Base-by-base conservation (phyloP, 2,113 vertebrate species). In the Thryonomys swinderianus region DNA sequence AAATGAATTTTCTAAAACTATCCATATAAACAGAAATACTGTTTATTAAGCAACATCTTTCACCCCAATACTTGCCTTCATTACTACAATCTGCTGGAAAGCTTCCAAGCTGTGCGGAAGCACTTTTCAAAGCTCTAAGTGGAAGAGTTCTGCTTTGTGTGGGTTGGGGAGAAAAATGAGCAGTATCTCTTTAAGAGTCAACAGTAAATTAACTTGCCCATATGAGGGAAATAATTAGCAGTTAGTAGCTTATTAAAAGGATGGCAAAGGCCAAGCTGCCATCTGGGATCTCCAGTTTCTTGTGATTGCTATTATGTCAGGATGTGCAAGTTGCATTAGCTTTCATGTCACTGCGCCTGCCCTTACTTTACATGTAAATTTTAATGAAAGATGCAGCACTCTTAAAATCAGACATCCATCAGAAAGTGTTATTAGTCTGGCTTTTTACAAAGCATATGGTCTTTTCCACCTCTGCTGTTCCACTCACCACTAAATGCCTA, bases 181-280 rank as follows among this genome's bases (percentile, higher is more conserved):
- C 98, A 98, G 66, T 98, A 93, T 98, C 97, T 97, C 98, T 99
- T 99, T 99, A 99, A 98, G 98, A 98, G 98, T 98, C 98, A 98
- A 98, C 98, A 98, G 98, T 98, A 99, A 99, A 99, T 99, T 99
- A 98, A 98, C 98, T 99, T 98, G 98, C 98, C 98, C 98, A 69
- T 98, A 99, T 98, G 97, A 98, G 98, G 98, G 98, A 98, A 98
- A 98, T 99, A 99, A 99, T 99, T 98, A 99, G 98, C 98, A 98
- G 98, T 99, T 99, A 99, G 98, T 98, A 98, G 98, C 98, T 98
- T 99, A 99, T 99, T 99, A 99, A 99, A 99, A 98, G 98, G 98
- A 98, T 98, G 98, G 98, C 98, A 99, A 98, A 99, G 98, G 98
- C 98, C 98, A 99, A 99, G 98, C 98, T 98, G 98, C 98, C 98